These are phyloP conservation scores for Callithrix jacchus DNA, from an alignment of 2,113 vertebrate species.

Conservation along the genomic window DNA sequence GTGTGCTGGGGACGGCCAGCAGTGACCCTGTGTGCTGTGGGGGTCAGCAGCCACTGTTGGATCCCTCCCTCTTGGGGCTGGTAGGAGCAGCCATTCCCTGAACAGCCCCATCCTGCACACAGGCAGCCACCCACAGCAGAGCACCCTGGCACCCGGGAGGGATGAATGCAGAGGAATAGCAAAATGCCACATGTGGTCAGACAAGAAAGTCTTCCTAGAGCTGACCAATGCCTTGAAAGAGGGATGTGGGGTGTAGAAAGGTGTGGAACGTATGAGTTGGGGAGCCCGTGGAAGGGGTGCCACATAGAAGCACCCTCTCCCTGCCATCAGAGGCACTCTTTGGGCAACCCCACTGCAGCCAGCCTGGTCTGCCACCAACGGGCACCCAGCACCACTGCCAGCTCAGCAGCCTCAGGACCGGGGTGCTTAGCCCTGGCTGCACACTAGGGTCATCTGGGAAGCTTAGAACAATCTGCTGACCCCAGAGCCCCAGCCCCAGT, in stretches of 20 bases:
- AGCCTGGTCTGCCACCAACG: neutral
- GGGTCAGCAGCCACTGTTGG: no score
- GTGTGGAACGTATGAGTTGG: neutral
- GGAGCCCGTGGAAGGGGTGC: neutral
- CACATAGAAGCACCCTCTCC: rapidly evolving
- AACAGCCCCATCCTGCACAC: neutral
- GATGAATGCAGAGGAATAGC: rapidly evolving
- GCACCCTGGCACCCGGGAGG: no score
- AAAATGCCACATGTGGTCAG: no score
- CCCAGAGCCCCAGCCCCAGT: no score
- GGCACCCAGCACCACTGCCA: no score
- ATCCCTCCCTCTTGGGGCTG: neutral
- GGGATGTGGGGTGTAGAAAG: neutral
- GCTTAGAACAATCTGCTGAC: neutral
- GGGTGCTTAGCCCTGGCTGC: neutral
- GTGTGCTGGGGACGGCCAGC: no score
- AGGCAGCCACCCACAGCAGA: neutral
- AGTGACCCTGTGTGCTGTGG: no score
- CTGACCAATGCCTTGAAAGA: neutral
- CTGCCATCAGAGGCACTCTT: neutral
- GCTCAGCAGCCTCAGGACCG: neutral
- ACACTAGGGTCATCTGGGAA: neutral
- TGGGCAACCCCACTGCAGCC: neutral
- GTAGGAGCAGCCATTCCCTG: neutral
- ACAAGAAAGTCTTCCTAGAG: neutral